phyloP scores from a whole-genome alignment of 2,888 invertebrate species.

The Tetragonula carbonaria region DNA sequence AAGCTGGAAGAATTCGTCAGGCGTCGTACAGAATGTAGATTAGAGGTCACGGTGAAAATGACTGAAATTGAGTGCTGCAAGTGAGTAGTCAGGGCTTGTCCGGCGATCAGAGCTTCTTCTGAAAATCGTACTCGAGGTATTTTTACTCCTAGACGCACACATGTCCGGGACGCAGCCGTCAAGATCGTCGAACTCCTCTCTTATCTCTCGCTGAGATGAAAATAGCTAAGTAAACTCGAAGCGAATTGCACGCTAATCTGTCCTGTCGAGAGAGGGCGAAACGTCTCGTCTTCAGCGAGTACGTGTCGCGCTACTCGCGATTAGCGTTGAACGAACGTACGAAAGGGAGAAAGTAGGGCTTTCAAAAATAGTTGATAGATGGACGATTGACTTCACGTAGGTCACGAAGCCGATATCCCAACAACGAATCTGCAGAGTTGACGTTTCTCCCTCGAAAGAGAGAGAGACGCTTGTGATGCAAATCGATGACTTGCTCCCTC shows the following conservation, averaged over 20 bases:
- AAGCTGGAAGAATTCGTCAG: no score
- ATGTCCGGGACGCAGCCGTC: slow-evolving; percentile 43
- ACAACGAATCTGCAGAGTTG: slow-evolving; percentile 62
- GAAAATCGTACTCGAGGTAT: slow-evolving; percentile 52
- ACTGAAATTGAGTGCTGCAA: no score
- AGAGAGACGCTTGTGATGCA: slow-evolving; percentile 41
- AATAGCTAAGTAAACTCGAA: slow-evolving; percentile 17
- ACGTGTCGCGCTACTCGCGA: not conserved
- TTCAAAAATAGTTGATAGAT: slow-evolving; percentile 61
- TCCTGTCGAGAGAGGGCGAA: not conserved
- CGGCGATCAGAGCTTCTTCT: slow-evolving; percentile 41
- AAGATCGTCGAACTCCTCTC: slow-evolving; percentile 57
- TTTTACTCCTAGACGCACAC: slow-evolving; percentile 54
- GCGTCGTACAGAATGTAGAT: not conserved
- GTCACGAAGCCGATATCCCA: slow-evolving; percentile 64
- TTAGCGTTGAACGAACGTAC: not conserved
- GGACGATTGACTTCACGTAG: slow-evolving; percentile 34
- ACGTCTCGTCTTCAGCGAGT: not conserved
- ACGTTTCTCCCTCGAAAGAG: slow-evolving; percentile 52
- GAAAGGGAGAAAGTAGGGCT: slow-evolving; percentile 24
- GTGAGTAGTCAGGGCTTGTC: not conserved
- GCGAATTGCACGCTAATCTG: slow-evolving; percentile 1
- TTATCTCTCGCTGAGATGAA: slow-evolving; percentile 37
- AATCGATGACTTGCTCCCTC: slow-evolving; percentile 18
- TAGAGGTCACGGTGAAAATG: not conserved